Evolutionary conservation across 2,797 vertebrate genomes (phyloP).

Genomic region (Tenualosa thibaudeaui): DNA sequence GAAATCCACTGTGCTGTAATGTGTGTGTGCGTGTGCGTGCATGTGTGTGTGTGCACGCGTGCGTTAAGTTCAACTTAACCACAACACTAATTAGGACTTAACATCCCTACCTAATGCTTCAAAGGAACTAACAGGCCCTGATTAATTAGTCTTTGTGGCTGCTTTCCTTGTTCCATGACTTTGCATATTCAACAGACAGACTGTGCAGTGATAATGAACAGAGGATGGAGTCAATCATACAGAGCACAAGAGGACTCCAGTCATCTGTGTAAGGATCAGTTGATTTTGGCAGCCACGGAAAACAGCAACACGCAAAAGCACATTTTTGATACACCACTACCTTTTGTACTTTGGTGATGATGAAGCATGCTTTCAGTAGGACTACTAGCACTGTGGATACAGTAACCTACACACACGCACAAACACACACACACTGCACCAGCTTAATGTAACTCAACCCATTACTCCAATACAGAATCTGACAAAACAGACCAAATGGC

Average conservation of each 20-base stretch:
- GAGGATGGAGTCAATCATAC: slow-evolving; percentile 11
- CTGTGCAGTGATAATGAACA: slow-evolving; percentile 25
- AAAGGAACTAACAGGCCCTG: slow-evolving; percentile 78
- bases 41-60: neutral
- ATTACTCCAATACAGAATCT: neutral
- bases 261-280: neutral
- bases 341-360: no score
- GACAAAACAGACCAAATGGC: neutral
- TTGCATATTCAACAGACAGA: slow-evolving; percentile 69
- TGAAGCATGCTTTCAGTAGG: no score
- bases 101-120: slow-evolving; percentile 75
- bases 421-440: neutral
- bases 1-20: neutral
- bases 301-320: neutral
- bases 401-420: neutral
- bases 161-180: slow-evolving; percentile 73
- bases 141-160: slow-evolving; percentile 77
- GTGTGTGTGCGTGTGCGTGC: slow-evolving; percentile 25
- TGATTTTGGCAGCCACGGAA: neutral
- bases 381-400: neutral
- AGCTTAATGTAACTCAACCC: neutral
- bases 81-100: slow-evolving; percentile 78
- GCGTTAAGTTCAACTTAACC: slow-evolving; percentile 65
- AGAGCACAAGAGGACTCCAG: neutral
- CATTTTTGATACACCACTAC: neutral